phyloP scores from a whole-genome alignment of 37 sponge, comb jelly and placozoan genomes.

The Theonella swinhoei region DNA sequence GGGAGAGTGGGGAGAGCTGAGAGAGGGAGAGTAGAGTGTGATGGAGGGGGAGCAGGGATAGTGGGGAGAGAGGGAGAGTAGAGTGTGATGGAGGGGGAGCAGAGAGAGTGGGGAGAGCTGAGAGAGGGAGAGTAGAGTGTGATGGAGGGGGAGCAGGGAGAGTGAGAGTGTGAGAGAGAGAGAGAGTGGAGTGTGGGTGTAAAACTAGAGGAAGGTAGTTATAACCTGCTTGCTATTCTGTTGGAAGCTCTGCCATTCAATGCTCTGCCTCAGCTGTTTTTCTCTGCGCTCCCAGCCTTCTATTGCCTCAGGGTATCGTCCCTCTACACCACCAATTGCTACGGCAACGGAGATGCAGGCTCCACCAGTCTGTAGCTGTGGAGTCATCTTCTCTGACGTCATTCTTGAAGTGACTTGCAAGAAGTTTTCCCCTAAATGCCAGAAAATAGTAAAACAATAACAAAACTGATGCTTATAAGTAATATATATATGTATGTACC shows the following conservation, averaged over 20 bases:
- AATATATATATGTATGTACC: too few species aligned
- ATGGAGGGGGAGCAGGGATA: too few species aligned
- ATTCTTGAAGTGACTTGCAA: slow-evolving; percentile 25
- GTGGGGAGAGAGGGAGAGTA: too few species aligned
- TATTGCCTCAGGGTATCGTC: slow-evolving; percentile 14
- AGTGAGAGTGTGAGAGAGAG: slow-evolving; percentile 32
- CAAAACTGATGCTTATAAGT: not conserved
- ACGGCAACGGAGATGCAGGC: slow-evolving; percentile 44
- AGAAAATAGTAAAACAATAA: not conserved
- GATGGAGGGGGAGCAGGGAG: too few species aligned
- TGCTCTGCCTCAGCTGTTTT: slow-evolving; percentile 15
- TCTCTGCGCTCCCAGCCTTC: slow-evolving; percentile 40
- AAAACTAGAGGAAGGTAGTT: slow-evolving; percentile 8
- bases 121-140: too few species aligned
- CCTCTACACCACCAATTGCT: slow-evolving; percentile 46
- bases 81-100: too few species aligned
- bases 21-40: too few species aligned
- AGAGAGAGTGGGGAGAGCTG: too few species aligned
- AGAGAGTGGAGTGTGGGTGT: not conserved
- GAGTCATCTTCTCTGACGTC: not conserved
- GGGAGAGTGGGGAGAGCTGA: too few species aligned
- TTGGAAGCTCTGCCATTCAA: slow-evolving; percentile 48
- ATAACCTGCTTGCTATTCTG: slow-evolving; percentile 32
- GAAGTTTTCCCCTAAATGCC: slow-evolving; percentile 35
- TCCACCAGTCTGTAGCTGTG: slow-evolving; percentile 25